phyloP scores from a whole-genome alignment of 2,888 invertebrate species.

The Brachyptera putata region DNA sequence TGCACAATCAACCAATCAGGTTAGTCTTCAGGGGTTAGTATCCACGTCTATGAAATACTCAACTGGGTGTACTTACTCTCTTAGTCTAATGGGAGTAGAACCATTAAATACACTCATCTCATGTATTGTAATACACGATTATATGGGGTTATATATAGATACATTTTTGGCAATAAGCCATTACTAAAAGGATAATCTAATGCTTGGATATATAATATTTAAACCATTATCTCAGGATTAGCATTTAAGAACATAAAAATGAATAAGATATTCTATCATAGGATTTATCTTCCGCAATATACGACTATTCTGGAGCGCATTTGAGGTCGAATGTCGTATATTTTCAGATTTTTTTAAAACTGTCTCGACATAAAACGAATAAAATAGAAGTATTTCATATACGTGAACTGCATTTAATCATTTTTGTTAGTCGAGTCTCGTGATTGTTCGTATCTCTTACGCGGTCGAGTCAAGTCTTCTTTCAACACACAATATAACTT shows the following conservation, averaged over 20 bases:
- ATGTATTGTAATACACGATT: no score
- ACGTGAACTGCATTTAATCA: constrained; percentile 15
- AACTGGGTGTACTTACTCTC: no score
- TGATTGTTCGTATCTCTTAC: neutral
- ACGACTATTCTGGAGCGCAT: neutral
- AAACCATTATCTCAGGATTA: no score
- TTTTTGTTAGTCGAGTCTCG: neutral
- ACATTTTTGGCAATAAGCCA: no score
- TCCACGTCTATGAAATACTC: no score
- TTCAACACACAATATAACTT: neutral
- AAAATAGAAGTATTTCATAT: constrained; percentile 9
- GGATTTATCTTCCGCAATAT: neutral
- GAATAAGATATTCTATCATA: neutral
- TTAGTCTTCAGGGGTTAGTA: no score
- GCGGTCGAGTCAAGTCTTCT: neutral
- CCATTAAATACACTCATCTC: no score
- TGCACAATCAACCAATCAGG: no score
- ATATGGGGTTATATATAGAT: no score
- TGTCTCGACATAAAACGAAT: neutral
- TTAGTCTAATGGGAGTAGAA: no score
- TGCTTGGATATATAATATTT: no score
- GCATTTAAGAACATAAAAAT: neutral
- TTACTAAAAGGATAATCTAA: no score
- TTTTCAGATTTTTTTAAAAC: constrained; percentile 17
- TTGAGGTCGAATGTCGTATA: constrained; percentile 8